Base-by-base conservation (phyloP, 2,113 vertebrate species). In the Phrynosoma blainvillii region DNA sequence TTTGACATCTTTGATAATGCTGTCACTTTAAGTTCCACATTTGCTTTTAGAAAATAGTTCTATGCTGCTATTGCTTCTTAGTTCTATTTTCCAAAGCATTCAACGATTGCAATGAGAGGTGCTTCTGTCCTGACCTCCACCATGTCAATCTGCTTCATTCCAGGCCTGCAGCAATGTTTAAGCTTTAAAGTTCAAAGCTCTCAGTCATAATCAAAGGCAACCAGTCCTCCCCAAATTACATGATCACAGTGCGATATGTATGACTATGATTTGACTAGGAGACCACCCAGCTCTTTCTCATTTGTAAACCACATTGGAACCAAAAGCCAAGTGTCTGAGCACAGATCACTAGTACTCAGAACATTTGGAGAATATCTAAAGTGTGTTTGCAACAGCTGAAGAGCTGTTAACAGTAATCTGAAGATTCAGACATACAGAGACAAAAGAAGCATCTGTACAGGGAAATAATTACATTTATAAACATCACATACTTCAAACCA, bases 251-350 rank as follows among this genome's bases (percentile, higher is more conserved):
- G 42, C 83, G 85, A 73, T 56, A 76, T 76, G 76, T 70, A 52
- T 85, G 78, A 76, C n/a, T 52, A 36, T 65, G n/a, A 75, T 40
- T 85, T 30, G 30, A 75, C 30, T 14, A 10, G 8, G 62, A 82
- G 84, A 86, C 84, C 79, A 86, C 84, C 84, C 88, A 86, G 79
- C 59, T 66, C 84, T 81, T 85, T 81, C 75, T 81, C 18, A 56
- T 81, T 82, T 86, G 88, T 77, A 82, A 86, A 77, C 79, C 71
- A 70, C 59, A 54, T 52, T 76, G 73, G 47, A 89, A 76, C 32
- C n/a, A 56, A 71, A 76, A 70, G 59, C 71, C 88, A 86, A 59
- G 62, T 82, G 23, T 71, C 52, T 56, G 65, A 82, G 27, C 27
- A 47, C 76, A 74, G 27, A 25, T 21, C 59, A 81, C 52, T 56